phyloP scores from a whole-genome alignment of 2,797 vertebrate genomes.

The Phoebastria nigripes region DNA sequence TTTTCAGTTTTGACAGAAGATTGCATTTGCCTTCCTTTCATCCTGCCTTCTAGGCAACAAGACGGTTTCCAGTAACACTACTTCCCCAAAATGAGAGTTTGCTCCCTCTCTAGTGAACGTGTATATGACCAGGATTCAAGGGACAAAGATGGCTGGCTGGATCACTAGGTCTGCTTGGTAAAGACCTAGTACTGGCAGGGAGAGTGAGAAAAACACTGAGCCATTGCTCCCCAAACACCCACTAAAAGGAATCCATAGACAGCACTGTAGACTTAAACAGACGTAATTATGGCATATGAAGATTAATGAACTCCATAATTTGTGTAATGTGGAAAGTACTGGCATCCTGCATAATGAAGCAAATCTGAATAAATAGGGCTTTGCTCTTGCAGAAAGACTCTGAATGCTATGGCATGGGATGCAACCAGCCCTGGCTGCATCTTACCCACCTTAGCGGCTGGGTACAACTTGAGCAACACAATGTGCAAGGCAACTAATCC shows the following conservation, averaged over 20 bases:
- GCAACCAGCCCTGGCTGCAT: not conserved
- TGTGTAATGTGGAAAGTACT: not conserved
- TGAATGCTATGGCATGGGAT: not conserved
- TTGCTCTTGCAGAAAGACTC: not conserved
- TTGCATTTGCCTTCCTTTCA: conserved; percentile 18
- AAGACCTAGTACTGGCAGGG: not conserved
- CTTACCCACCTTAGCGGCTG: not conserved
- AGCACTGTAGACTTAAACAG: not conserved
- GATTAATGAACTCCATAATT: not conserved
- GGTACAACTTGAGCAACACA: not conserved
- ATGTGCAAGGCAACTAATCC: not conserved
- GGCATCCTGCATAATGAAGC: not conserved
- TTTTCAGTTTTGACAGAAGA: conserved; percentile 47
- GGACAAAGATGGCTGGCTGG: not conserved
- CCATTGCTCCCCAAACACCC: not conserved
- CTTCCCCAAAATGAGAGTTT: not conserved
- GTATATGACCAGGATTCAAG: not conserved
- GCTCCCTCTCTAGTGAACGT: not conserved
- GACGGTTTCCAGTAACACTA: not conserved
- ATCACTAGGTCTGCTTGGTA: not conserved
- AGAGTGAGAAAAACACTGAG: not conserved
- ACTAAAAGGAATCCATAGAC: not conserved
- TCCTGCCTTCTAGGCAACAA: not conserved
- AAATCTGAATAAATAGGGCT: not conserved
- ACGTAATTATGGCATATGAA: not conserved